phyloP scores from a whole-genome alignment of 92 coral and sea anemone genomes.

The Pocillopora grandis region DNA sequence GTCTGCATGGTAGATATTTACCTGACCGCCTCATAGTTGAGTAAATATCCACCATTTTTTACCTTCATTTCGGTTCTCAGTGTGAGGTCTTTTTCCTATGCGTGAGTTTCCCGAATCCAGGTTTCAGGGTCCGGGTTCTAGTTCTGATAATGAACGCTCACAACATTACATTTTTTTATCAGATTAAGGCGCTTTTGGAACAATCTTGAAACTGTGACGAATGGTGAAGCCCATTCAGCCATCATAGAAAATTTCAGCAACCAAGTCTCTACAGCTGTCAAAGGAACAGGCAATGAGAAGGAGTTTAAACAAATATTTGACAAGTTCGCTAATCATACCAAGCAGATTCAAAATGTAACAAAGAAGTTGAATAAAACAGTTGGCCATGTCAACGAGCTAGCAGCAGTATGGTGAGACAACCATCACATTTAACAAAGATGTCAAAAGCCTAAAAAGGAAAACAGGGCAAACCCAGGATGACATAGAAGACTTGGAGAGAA shows the following conservation, averaged over 20 bases:
- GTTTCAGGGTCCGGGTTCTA: no score
- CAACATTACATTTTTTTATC: no score
- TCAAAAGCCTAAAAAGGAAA: slow-evolving; percentile 24
- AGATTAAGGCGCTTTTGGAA: no score
- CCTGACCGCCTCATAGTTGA: neutral
- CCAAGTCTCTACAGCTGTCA: slow-evolving; percentile 42
- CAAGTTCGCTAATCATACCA: slow-evolving; percentile 11
- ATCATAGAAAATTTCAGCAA: slow-evolving; percentile 62
- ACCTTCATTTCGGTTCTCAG: no score
- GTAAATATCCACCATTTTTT: no score
- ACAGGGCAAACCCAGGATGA: slow-evolving; percentile 20
- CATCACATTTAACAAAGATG: slow-evolving; percentile 15
- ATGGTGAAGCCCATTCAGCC: slow-evolving; percentile 73
- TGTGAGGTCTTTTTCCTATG: no score
- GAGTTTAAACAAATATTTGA: slow-evolving; percentile 24
- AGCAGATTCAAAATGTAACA: slow-evolving; percentile 22
- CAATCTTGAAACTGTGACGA: slow-evolving; percentile 45
- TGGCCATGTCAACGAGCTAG: slow-evolving; percentile 44
- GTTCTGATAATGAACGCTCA: no score
- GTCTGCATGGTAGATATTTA: neutral
- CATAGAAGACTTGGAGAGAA: slow-evolving; percentile 18
- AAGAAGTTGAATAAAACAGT: slow-evolving; percentile 35
- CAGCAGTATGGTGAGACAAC: slow-evolving; percentile 53
- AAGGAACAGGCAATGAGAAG: slow-evolving; percentile 16
- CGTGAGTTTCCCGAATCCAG: no score